Evolutionary conservation across 1,140 invertebrate species (phyloP).

Genomic region (Brachionus asplanchnoidis): DNA sequence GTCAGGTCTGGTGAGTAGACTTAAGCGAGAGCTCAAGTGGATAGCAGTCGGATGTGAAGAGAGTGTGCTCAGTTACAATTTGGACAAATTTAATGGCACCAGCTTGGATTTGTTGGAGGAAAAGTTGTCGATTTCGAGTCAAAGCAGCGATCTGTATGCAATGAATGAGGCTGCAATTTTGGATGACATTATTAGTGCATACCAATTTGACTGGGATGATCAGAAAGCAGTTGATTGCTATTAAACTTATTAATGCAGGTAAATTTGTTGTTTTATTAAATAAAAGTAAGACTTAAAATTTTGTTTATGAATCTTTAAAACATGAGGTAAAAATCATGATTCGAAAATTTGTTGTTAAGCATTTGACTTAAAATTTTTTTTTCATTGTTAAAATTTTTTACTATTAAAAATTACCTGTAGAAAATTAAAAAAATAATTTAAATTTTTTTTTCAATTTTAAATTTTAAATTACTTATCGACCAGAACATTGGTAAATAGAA

Average conservation of each 20-base stretch:
- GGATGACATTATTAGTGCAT: constrained; percentile 19
- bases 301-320: background rate
- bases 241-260: background rate
- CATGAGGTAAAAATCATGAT: constrained; percentile 24
- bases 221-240: constrained; percentile 29
- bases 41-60: background rate
- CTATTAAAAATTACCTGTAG: too few relatives aligned
- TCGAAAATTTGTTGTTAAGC: background rate
- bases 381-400: background rate
- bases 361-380: background rate
- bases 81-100: background rate
- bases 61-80: background rate
- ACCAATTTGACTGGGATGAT: constrained; percentile 36
- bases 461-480: too few relatives aligned
- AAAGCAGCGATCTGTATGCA: background rate
- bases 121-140: background rate
- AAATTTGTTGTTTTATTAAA: background rate
- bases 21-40: background rate
- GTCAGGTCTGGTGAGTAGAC: background rate
- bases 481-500: too few relatives aligned
- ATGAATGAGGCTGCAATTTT: background rate
- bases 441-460: background rate
- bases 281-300: background rate
- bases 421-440: too few relatives aligned
- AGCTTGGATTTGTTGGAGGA: background rate